A percentile compares a stretch with the other conserved stretches of the same genome.
Conservation (phyloP, 2,113 vertebrate genomes). For the Pongo pygmaeus region DNA sequence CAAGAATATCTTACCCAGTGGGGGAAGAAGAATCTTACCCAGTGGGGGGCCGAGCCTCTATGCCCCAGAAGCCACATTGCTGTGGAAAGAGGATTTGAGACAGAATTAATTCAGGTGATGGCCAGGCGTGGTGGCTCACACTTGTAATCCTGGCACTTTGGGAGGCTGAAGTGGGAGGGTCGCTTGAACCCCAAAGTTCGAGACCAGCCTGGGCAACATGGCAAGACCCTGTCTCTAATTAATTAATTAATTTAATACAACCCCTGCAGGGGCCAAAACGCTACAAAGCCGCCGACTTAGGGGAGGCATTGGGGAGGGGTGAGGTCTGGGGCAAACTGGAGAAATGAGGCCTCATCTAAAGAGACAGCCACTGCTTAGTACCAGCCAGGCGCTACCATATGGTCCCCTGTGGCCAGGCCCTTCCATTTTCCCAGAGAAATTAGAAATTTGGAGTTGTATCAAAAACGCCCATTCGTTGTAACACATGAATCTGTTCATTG, state of each 20-base stretch:
- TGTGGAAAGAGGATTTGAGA: background rate
- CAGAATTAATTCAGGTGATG: background rate
- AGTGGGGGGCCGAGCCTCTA: background rate
- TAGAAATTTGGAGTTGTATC: background rate
- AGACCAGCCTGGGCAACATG: no score
- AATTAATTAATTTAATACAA: no score
- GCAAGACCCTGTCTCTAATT: no score
- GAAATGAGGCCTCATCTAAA: background rate
- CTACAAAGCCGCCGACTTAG: background rate
- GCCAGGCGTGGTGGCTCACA: background rate
- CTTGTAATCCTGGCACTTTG: no score
- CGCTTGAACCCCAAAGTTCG: no score
- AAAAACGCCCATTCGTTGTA: background rate
- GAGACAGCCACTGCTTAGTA: background rate
- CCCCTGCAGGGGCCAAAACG: background rate
- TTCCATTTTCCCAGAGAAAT: background rate
- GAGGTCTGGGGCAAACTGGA: background rate
- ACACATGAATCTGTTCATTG: background rate
- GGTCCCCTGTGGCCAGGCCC: no score
- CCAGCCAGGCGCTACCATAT: background rate
- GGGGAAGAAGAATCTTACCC: background rate
- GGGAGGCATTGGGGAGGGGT: background rate
- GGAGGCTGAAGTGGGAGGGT: no score
- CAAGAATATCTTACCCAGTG: background rate
- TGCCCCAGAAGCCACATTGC: fast-evolving